phyloP scores from a whole-genome alignment of 1,140 invertebrate species.

The Papilio aristodemus region DNA sequence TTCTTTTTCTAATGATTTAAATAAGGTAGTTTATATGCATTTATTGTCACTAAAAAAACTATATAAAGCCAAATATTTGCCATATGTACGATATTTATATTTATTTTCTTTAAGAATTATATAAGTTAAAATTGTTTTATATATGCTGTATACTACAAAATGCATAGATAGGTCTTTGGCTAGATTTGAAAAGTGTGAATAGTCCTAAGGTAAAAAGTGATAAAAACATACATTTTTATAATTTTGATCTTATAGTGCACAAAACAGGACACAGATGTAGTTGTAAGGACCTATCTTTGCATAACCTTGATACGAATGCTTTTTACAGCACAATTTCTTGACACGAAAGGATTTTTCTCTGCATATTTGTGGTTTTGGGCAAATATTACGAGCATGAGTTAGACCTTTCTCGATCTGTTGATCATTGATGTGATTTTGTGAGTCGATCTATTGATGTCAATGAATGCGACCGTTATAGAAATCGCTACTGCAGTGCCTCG shows the following conservation, averaged over 20 bases:
- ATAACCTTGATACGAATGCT: not conserved
- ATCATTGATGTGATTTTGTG: conserved; percentile 57
- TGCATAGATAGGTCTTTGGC: not conserved
- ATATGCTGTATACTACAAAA: conserved; percentile 37
- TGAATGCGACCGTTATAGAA: conserved; percentile 54
- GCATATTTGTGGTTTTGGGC: conserved; percentile 68
- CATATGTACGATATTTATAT: conserved; percentile 74
- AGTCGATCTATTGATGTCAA: conserved; percentile 58
- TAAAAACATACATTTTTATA: no score
- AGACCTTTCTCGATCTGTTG: conserved; percentile 56
- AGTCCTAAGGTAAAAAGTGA: no score
- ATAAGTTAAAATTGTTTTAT: conserved; percentile 56
- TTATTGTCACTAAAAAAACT: conserved; percentile 47
- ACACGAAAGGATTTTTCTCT: conserved; percentile 67
- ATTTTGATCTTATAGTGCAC: no score
- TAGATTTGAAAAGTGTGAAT: conserved; percentile 14
- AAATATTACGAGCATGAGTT: conserved; percentile 72
- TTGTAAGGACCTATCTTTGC: not conserved
- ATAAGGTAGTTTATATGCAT: conserved; percentile 36
- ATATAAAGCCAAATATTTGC: conserved; percentile 79
- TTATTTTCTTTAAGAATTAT: conserved; percentile 60
- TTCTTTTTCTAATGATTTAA: conserved; percentile 20
- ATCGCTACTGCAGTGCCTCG: conserved; percentile 69
- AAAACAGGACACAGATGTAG: no score
- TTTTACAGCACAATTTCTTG: not conserved